These are phyloP conservation scores for Phrynosoma blainvillii DNA, from an alignment of 2,113 vertebrate species.

Conservation along the genomic window DNA sequence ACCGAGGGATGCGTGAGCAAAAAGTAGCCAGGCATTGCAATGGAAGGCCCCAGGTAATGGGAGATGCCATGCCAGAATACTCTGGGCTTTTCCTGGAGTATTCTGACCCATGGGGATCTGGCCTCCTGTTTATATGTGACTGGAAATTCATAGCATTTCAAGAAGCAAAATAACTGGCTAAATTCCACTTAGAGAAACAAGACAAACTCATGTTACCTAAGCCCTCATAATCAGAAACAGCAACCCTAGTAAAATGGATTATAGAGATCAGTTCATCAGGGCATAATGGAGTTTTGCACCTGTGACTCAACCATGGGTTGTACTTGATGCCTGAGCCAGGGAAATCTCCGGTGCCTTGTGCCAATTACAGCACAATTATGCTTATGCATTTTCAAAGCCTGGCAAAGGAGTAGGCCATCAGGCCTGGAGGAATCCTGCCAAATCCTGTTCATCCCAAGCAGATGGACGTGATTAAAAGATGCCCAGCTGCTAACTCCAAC, in stretches of 20 bases:
- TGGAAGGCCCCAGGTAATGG: too few relatives aligned
- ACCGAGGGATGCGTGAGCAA: too few relatives aligned
- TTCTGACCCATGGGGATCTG: too few relatives aligned
- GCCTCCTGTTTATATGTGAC: background rate
- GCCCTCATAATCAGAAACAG: background rate
- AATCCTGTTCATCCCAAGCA: slow-evolving; percentile 27
- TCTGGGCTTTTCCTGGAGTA: too few relatives aligned
- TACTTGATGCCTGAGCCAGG: background rate
- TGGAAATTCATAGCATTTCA: slow-evolving; percentile 11
- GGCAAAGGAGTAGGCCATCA: slow-evolving; percentile 34
- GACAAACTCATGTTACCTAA: background rate
- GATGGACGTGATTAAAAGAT: slow-evolving; percentile 67
- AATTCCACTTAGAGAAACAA: background rate
- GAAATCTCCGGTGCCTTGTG: background rate
- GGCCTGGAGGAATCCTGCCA: slow-evolving; percentile 48
- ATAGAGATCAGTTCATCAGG: background rate
- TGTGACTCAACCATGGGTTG: background rate
- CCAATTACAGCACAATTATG: slow-evolving; percentile 38
- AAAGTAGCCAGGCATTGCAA: too few relatives aligned
- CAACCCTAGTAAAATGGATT: background rate
- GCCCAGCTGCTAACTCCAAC: slow-evolving; percentile 50
- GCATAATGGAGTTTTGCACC: slow-evolving; percentile 3
- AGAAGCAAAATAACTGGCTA: background rate
- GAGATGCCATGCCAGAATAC: too few relatives aligned
- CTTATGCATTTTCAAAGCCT: slow-evolving; percentile 60